Evolutionary conservation across 2,113 vertebrate species (phyloP), one percentile per base, ranked within the genome.

Genomic region (Chitala chitala): DNA sequence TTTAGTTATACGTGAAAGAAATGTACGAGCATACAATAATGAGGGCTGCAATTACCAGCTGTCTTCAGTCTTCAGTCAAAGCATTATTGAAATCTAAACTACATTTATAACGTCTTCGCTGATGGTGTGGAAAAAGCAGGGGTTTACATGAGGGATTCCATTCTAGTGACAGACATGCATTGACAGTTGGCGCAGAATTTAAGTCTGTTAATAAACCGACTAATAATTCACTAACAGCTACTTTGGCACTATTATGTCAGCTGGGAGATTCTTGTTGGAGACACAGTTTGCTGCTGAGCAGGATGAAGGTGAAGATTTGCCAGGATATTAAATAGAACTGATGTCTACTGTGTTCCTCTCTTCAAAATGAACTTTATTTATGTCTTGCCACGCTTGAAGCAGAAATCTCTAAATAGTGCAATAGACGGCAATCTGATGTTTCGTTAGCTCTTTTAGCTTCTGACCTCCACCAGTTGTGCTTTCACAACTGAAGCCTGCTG

Each of bases 181-280:
- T 68, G 64, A 48, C 64, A n/a, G 29, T 68, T 20, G 22, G 15
- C 15, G 17, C 22, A 48, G 22, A 68, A 68, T n/a, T 68, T 46
- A 44, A 68, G 26, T 48, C 64, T 46, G 26, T 68, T 68, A 68
- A 68, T 46, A 48, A 68, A 26, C 40, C 15, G 5, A 46, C 42
- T 68, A 42, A 22, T 44, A 68, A 68, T 68, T 22, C 42, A 13
- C n/a, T 68, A 38, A 26, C 64, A 68, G 64, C 64, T 68, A 24
- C 40, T 22, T 29, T 44, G 64, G 64, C 42, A 46, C 40, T 12
- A 26, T 22, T 44, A 26, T 4, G 40, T 68, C 22, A 68, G 40
- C 24, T 20, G 63, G 63, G 63, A 29, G 64, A 12, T 42, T 26
- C 40, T 64, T 38, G 38, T 46, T 22, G 40, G 22, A 24, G 4